A percentile compares a stretch with the other conserved stretches of the same genome.
Conservation (phyloP, 2,113 vertebrate species). For the Sciurus niger region DNA sequence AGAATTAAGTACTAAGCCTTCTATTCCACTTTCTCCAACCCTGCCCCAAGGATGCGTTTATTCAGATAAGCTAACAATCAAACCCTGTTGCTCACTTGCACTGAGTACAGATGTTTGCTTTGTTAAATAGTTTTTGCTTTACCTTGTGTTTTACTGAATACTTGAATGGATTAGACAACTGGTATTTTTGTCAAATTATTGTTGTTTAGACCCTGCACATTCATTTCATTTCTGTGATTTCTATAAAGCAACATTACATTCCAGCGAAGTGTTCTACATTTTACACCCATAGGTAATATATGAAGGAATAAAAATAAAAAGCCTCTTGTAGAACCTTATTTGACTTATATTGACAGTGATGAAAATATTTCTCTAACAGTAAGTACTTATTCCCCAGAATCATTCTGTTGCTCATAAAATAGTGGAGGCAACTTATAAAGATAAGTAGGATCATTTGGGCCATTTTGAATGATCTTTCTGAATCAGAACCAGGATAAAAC, state of each 20-base stretch:
- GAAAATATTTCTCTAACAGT: background rate
- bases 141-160: background rate
- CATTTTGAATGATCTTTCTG: background rate
- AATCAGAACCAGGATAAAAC: slow-evolving; percentile 4
- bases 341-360: background rate
- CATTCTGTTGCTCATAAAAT: background rate
- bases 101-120: background rate
- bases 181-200: background rate
- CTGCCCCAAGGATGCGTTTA: background rate
- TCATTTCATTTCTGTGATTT: slow-evolving; percentile 28
- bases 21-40: background rate
- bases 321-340: background rate
- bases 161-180: slow-evolving; percentile 17
- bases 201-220: background rate
- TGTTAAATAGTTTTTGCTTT: background rate
- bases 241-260: background rate
- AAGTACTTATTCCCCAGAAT: background rate
- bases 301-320: background rate
- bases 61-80: background rate
- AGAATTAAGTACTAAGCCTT: background rate
- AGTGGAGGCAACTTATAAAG: background rate
- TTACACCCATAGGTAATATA: background rate
- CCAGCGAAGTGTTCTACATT: background rate
- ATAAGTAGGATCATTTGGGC: background rate
- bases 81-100: background rate